Base-by-base conservation (phyloP, 2,113 vertebrate species). In the Rattus rattus region DNA sequence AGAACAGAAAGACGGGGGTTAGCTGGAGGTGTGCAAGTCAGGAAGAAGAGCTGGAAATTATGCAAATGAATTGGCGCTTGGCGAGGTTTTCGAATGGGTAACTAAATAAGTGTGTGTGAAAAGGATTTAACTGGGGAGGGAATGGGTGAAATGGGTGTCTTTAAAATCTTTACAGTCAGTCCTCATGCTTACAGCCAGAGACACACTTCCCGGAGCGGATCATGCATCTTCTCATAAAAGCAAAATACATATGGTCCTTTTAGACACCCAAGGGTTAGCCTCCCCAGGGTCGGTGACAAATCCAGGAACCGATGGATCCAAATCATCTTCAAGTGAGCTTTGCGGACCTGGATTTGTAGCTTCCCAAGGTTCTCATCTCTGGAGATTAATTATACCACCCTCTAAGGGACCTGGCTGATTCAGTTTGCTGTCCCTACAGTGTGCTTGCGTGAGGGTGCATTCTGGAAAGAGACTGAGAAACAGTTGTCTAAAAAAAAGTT, bases 151-250 rank as follows among this genome's bases (percentile, higher is more conserved):
- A 93, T 43, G 75, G 56, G 84, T 75, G 67, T 67, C 90, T 96
- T 93, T 90, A 69, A 84, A 87, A 93, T 52, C 75, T 88, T 96
- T 86, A 70, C 39, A 72, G 84, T 92, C 49, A 59, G 92, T 36
- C 67, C 67, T 69, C 63, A 30, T 33, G 14, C 43, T 93, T 26
- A 28, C 72, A 94, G 61, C n/a, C 92, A 84, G 2, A 76, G 12
- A 70, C 8, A 39, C n/a, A 59, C 88, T 90, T 67, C 63, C 49
- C 52, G 59, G 33, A 72, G 90, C 61, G 1, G 1, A 70, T 84
- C 36, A 59, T n/a, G n/a, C 30, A 26, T 14, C 36, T 67, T 72
- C 65, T 92, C 83, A 63, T 19, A 59, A 73, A 73, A 43, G 67
- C 17, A n/a, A 26, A 67, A 84, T 85, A 80, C 1, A 56, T 30